These are phyloP conservation scores for Hedychridium roseum DNA, from an alignment of 2,888 invertebrate genomes.

Conservation along the genomic window DNA sequence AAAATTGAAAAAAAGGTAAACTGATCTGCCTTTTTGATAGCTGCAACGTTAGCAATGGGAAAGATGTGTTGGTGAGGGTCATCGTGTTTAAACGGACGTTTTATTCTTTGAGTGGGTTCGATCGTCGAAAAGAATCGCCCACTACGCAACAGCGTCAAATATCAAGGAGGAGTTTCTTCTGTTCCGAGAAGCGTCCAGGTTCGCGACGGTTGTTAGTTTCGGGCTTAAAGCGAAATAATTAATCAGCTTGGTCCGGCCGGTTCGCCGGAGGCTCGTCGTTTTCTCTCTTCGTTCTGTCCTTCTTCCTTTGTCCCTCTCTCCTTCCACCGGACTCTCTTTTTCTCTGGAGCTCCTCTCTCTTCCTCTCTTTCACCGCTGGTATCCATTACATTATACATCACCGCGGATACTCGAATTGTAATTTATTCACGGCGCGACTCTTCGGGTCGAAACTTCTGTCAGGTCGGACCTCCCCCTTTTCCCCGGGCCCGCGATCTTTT, in stretches of 20 bases:
- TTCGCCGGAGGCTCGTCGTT: constrained; percentile 36
- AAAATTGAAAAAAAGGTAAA: too few relatives aligned
- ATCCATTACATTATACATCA: constrained; percentile 62
- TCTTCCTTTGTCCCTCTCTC: constrained; percentile 9
- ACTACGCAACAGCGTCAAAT: constrained; percentile 41
- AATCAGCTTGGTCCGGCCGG: constrained; percentile 49
- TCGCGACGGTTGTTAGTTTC: constrained; percentile 53
- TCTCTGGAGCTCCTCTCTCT: too few relatives aligned
- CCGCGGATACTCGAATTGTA: constrained; percentile 59
- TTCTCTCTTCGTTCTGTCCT: background rate
- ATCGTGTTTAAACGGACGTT: too few relatives aligned
- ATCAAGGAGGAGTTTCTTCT: constrained; percentile 44
- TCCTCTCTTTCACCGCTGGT: too few relatives aligned
- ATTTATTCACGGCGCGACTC: constrained; percentile 57
- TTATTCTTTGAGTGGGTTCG: too few relatives aligned
- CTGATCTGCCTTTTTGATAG: too few relatives aligned
- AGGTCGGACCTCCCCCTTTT: constrained; percentile 20
- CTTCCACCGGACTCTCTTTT: constrained; percentile 24
- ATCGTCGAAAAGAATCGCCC: constrained; percentile 25
- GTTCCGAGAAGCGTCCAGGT: constrained; percentile 50
- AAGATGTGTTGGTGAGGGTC: too few relatives aligned
- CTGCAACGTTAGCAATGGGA: too few relatives aligned
- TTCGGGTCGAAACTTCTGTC: constrained; percentile 39
- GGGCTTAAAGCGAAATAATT: constrained; percentile 60
- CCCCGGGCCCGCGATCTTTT: constrained; percentile 23